phyloP scores from a whole-genome alignment of 2,888 invertebrate genomes.

The Eutolmus rufibarbis region DNA sequence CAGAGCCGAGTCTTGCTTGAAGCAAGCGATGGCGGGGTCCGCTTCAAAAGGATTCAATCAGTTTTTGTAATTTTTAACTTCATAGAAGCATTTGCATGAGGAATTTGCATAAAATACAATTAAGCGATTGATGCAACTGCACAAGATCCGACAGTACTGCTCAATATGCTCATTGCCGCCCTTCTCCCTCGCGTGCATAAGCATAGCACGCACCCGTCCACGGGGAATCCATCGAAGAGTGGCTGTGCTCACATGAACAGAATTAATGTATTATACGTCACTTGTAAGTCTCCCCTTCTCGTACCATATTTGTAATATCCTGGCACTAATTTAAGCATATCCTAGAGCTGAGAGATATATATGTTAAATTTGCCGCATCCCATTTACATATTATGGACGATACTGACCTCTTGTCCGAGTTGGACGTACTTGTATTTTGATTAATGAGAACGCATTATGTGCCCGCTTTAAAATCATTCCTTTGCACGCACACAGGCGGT shows the following conservation, averaged over 20 bases:
- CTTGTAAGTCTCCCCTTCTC: slow-evolving; percentile 38
- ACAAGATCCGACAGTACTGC: background rate
- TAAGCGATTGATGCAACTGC: slow-evolving; percentile 6
- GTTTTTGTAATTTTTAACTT: background rate
- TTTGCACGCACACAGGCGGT: slow-evolving; percentile 42
- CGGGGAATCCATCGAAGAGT: slow-evolving; percentile 31
- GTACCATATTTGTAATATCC: slow-evolving; percentile 44
- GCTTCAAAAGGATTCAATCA: background rate
- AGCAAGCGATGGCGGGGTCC: background rate
- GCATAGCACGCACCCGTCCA: background rate
- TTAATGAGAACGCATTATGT: slow-evolving; percentile 47
- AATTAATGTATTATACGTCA: slow-evolving; percentile 48
- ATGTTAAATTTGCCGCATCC: slow-evolving; percentile 47
- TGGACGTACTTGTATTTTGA: slow-evolving; percentile 43
- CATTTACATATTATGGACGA: slow-evolving; percentile 45
- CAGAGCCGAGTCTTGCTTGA: background rate
- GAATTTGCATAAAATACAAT: slow-evolving; percentile 39
- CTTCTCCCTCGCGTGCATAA: background rate
- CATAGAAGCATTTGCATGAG: background rate
- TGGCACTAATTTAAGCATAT: slow-evolving; percentile 48
- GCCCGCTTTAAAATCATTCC: slow-evolving; percentile 44
- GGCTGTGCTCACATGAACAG: slow-evolving; percentile 40
- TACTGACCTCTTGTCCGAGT: slow-evolving; percentile 7
- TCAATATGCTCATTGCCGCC: background rate
- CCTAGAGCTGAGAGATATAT: slow-evolving; percentile 45